Evolutionary conservation across 1,140 invertebrate species (phyloP), one percentile per base, ranked within the genome.

Genomic region (Pachyrhynchus sulphureomaculatus): DNA sequence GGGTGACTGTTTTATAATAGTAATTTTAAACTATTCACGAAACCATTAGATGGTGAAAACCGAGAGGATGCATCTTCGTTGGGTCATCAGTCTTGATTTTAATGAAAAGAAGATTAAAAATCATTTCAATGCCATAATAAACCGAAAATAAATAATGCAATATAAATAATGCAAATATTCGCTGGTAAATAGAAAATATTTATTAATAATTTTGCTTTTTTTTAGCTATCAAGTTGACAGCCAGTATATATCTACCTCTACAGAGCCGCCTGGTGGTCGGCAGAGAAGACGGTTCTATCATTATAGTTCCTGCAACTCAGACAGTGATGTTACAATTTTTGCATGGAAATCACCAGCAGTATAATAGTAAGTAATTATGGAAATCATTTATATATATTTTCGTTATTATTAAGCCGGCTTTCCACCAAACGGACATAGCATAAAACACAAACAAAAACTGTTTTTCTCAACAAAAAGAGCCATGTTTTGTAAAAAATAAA

Each of bases 301-400:
- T 98, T n/a, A 96, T 99, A 51, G 88, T 97, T 5, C 93, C 96
- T 20, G 96, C 95, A 0, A 95, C 93, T 0, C 93, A 98, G 74
- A 95, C 95, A 5, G 89, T 99, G 1, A 94, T 96, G 85, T 78
- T 96, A 57, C 96, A 98, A 70, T 75, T 99, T 17, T 81, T 99
- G 34, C 92, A 96, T 70, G 92, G 92, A 21, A 90, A 85, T 70
- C 92, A 95, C 79, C 91, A 95, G 71, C 88, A 93, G 59, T 89
- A 88, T 64, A 88, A 91, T 76, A 91, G 90, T 91, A 76, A 68
- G 76, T 62, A 20, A 17, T 48, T 58, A 1, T 34, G 6, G 36
- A 9, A 24, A 41, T 26, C 37, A 44, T 9, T 10, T 33, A 15
- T 42, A 10, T 53, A 47, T 26, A 45, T 33, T 29, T 39, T 41